A percentile compares a stretch with the other conserved stretches of the same genome.
Evolutionary conservation across 35 echinoderm and acorn worm genomes (phyloP).

Genomic region (Apostichopus parvimensis): DNA sequence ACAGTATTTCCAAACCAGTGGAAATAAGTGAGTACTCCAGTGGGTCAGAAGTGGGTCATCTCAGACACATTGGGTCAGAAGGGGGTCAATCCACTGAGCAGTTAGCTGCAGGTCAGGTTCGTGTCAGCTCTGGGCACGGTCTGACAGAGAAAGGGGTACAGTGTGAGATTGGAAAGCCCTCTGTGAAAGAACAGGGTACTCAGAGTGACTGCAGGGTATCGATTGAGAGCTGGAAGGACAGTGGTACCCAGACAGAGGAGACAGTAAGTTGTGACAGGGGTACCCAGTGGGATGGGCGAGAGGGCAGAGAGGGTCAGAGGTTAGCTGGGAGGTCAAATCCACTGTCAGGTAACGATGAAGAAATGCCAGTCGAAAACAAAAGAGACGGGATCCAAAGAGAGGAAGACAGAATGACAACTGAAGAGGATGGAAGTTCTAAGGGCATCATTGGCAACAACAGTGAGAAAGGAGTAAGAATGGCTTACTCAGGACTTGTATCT

Average conservation of each 20-base stretch:
- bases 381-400: background rate
- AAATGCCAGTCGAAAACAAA: background rate
- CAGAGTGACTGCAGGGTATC: background rate
- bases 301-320: background rate
- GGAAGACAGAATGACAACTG: background rate
- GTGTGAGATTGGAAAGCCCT: background rate
- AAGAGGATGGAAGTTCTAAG: too few species aligned
- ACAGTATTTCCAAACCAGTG: too few species aligned
- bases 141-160: background rate
- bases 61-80: background rate
- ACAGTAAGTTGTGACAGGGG: background rate
- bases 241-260: background rate
- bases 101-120: background rate
- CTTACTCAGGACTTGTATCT: too few species aligned
- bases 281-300: background rate
- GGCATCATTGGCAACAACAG: too few species aligned
- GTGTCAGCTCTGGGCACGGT: background rate
- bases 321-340: background rate
- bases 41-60: background rate
- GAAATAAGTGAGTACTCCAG: background rate
- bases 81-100: background rate
- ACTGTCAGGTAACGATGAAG: background rate
- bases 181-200: conserved; percentile 1
- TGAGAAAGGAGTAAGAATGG: too few species aligned
- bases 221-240: background rate